These are phyloP conservation scores for Leptocoma aspasia DNA, from an alignment of 2,113 vertebrate genomes.

Conservation along the genomic window DNA sequence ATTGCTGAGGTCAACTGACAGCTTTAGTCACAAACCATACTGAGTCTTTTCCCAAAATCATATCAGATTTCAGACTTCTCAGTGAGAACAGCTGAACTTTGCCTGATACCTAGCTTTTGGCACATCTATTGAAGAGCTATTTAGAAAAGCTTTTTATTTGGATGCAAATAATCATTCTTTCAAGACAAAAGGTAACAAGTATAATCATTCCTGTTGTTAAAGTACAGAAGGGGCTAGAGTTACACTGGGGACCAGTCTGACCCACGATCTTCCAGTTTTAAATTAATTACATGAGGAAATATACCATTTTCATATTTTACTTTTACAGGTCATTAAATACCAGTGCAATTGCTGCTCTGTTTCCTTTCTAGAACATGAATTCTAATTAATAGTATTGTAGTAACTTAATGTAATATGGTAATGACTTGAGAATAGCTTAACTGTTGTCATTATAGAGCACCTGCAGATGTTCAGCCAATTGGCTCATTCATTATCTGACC, in stretches of 20 bases:
- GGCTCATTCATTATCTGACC: constrained; percentile 24
- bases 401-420: constrained; percentile 54
- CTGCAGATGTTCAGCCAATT: constrained; percentile 46
- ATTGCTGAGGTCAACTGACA: neutral
- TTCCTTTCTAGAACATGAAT: constrained; percentile 38
- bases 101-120: neutral
- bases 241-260: neutral
- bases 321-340: constrained; percentile 40
- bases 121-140: neutral
- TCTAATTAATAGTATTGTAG: constrained; percentile 49
- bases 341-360: constrained; percentile 17
- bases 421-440: constrained; percentile 62
- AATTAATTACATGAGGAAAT: constrained; percentile 34
- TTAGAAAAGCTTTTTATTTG: neutral
- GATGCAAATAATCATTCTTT: neutral
- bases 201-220: neutral
- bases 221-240: neutral
- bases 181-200: neutral
- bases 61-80: neutral
- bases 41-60: neutral
- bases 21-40: neutral
- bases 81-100: neutral
- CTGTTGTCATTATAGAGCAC: constrained; percentile 58
- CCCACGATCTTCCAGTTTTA: neutral
- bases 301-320: constrained; percentile 22